Base-by-base conservation (phyloP, 1,140 invertebrate genomes). In the Antheraea mylitta region DNA sequence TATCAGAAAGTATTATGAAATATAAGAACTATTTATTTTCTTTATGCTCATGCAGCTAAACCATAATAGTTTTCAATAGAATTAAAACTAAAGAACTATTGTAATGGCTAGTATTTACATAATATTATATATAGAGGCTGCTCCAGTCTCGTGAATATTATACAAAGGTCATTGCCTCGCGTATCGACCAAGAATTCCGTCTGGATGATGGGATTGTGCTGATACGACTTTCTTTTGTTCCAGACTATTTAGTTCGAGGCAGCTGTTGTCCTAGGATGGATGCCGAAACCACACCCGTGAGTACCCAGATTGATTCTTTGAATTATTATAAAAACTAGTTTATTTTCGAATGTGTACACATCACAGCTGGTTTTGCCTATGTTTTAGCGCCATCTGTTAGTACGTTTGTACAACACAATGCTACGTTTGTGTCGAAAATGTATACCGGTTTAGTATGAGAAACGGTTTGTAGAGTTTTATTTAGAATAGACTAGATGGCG, bases 241-340 rank as follows among this genome's bases (percentile, higher is more conserved):
- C 86, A 90, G 88, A 90, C 86, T 75, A 82, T 89, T 77, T 65
- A 82, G 76, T 85, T 83, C 77, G 77, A 67, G 80, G 72, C 69
- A 69, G 66, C 48, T 71, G 74, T 66, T 70, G 71, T 71, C 73
- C 69, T 67, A 82, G 63, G 64, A 88, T 86, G 86, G 67, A 71
- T 63, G 73, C 74, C 75, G 71, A 82, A 72, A 84, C 77, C 75
- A 80, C 79, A 87, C 82, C 83, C 83, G 88, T 90, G 69, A 89
- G 86, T 90, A 84, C 68, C 18, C 71, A 78, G 37, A 70, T 13
- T 53, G 22, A 69, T 58, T 68, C 63, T 53, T 62, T 73, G 37
- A 45, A 69, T 66, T n/a, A 66, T 66, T 66, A 16, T 10, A 59
- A 18, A 22, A 18, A 58, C 36, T 37, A 5, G 16, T 13, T 64